phyloP scores from a whole-genome alignment of 30 jellyfish, hydroid and myxozoan species.

The Aurelia aurita region DNA sequence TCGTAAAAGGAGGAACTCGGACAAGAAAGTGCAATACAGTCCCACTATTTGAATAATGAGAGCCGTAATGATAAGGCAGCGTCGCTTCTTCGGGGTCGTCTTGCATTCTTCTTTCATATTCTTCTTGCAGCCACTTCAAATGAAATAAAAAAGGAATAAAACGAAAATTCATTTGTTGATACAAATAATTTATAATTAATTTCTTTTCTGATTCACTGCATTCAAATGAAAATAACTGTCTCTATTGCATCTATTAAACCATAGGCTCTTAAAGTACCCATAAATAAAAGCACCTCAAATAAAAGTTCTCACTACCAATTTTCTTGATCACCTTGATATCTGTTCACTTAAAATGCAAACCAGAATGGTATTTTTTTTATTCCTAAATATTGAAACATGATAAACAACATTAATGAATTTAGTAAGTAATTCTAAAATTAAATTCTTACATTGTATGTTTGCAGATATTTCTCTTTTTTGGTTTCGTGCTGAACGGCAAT shows the following conservation, averaged over 20 bases:
- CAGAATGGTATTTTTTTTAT: no score
- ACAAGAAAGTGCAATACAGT: conserved; percentile 97
- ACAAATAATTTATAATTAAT: neutral
- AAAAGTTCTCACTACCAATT: no score
- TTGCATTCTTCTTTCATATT: conserved; percentile 70
- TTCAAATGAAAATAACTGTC: no score
- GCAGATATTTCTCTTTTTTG: conserved; percentile 83
- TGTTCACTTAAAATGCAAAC: no score
- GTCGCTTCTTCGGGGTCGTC: conserved; percentile 91
- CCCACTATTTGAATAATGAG: conserved; percentile 99
- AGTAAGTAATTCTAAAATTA: neutral
- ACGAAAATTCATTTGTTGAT: neutral
- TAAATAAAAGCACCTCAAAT: no score
- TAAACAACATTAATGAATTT: no score
- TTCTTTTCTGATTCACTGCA: no score
- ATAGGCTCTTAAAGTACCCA: no score
- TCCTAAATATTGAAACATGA: no score
- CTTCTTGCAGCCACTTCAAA: conserved; percentile 87
- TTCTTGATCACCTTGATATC: no score
- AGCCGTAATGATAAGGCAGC: conserved; percentile 97
- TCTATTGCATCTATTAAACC: no score
- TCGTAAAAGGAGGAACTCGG: conserved; percentile 96
- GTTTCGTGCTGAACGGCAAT: conserved; percentile 92
- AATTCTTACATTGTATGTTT: conserved; percentile 76
- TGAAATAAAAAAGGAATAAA: neutral